Evolutionary conservation across 2,113 vertebrate genomes (phyloP).

Genomic region (Aythya baeri): DNA sequence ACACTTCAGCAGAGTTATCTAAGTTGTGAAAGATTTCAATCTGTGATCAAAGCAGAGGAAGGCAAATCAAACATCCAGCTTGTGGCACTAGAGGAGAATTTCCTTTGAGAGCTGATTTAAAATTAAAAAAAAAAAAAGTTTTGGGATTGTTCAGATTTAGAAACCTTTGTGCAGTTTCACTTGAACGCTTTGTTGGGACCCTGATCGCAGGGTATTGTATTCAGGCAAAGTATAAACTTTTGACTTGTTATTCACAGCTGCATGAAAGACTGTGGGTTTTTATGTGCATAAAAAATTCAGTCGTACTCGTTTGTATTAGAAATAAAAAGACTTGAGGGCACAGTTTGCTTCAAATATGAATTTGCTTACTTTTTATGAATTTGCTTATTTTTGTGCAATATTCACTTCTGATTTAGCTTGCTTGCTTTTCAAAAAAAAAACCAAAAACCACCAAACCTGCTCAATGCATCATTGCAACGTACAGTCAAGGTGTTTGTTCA

Average conservation of each 20-base stretch:
- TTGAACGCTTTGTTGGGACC: neutral
- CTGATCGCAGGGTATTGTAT: neutral
- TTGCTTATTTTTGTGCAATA: neutral
- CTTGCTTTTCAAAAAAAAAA: neutral
- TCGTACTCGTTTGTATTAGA: neutral
- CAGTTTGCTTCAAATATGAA: neutral
- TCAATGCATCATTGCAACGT: neutral
- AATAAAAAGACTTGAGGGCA: neutral
- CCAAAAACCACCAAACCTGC: neutral
- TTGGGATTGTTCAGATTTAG: neutral
- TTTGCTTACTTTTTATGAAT: neutral
- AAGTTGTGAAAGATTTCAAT: neutral
- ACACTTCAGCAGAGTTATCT: neutral
- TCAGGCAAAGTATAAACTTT: neutral
- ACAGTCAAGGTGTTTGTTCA: neutral
- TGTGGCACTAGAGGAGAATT: neutral
- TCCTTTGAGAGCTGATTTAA: neutral
- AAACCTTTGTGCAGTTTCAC: neutral
- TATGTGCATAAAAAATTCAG: neutral
- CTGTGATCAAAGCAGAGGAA: neutral
- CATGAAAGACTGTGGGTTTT: neutral
- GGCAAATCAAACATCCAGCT: neutral
- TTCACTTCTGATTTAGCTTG: neutral
- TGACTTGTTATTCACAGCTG: neutral
- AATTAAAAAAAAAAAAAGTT: neutral